Base-by-base conservation (phyloP, 2,113 vertebrate species). In the Ammodytes dubius region DNA sequence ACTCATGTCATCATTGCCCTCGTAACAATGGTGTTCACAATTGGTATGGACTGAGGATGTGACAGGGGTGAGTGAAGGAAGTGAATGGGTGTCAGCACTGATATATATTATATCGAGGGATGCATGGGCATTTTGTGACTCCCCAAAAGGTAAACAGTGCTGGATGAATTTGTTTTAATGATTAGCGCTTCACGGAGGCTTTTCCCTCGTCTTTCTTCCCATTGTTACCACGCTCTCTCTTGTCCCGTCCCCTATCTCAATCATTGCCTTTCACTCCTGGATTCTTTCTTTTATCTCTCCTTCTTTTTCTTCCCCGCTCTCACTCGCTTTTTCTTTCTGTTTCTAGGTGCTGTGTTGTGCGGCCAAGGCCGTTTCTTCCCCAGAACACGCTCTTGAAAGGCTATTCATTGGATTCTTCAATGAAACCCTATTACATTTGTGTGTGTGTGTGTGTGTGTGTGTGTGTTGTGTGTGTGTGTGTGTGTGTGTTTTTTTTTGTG, bases 361-460 rank as follows among this genome's bases (percentile, higher is more conserved):
- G 68, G 86, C 92, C 91, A 92, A 91, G 89, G 81, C 87, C 70
- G 83, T 85, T 90, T 91, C 88, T 88, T 87, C 85, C 83, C 82
- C 85, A 85, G 89, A 88, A 89, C 74, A 45, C 65, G 40, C 88
- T 91, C 87, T 90, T 93, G 90, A 94, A 93, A 92, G 89, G 90
- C 93, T 90, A 93, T 94, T 94, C 93, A 94, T 27, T 89, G 79
- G 77, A 68, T 91, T 93, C 87, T 87, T 92, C 93, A 94, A 94
- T 93, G 91, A 91, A 90, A 86, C 85, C 92, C 87, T 87, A 92
- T 91, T 90, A 89, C 91, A 89, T 91, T 88, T 91, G 88, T 85
- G 78, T 70, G 67, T 6, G 4, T 9, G 81, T 81, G 88, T 75
- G 78, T 76, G 83, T 74, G 78, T 45, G 54, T 17, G 67, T 43